Conservation (phyloP, 2,888 invertebrate genomes). For the Oithona nana region DNA sequence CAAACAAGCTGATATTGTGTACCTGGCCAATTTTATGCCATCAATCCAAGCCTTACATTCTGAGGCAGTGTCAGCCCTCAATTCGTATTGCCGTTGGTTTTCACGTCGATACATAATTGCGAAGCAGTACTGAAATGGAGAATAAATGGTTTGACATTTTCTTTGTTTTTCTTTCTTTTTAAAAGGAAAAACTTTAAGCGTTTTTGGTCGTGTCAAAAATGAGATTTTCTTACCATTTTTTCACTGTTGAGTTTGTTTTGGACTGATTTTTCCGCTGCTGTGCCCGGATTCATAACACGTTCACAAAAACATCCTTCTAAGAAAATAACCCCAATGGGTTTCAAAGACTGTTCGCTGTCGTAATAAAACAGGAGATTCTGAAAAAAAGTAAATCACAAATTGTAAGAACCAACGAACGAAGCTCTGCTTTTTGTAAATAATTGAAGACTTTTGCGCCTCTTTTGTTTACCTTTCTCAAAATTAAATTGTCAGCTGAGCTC, state of each 20-base stretch:
- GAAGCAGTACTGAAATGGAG: slow-evolving; percentile 50
- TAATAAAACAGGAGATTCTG: slow-evolving; percentile 81
- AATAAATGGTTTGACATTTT: background rate
- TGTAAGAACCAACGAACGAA: too few species aligned
- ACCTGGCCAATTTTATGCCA: slow-evolving; percentile 71
- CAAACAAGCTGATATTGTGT: slow-evolving; percentile 23
- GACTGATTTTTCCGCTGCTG: too few species aligned
- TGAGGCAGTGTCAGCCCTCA: slow-evolving; percentile 59
- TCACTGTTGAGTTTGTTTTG: too few species aligned
- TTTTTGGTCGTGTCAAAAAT: background rate
- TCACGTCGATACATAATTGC: slow-evolving; percentile 67
- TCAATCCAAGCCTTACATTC: slow-evolving; percentile 81
- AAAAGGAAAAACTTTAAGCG: background rate
- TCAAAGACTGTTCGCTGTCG: slow-evolving; percentile 55
- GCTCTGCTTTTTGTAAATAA: too few species aligned
- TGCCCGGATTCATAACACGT: slow-evolving; percentile 36
- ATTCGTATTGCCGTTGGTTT: slow-evolving; percentile 66
- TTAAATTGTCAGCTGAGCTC: too few species aligned
- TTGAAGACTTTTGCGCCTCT: too few species aligned
- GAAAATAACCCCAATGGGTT: slow-evolving; percentile 63
- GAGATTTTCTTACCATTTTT: too few species aligned
- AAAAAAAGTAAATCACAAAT: slow-evolving; percentile 28
- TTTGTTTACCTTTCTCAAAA: too few species aligned
- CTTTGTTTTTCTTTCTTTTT: background rate
- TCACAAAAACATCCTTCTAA: slow-evolving; percentile 78